Evolutionary conservation across 2,797 vertebrate genomes (phyloP).

Genomic region (Prunella strophiata): DNA sequence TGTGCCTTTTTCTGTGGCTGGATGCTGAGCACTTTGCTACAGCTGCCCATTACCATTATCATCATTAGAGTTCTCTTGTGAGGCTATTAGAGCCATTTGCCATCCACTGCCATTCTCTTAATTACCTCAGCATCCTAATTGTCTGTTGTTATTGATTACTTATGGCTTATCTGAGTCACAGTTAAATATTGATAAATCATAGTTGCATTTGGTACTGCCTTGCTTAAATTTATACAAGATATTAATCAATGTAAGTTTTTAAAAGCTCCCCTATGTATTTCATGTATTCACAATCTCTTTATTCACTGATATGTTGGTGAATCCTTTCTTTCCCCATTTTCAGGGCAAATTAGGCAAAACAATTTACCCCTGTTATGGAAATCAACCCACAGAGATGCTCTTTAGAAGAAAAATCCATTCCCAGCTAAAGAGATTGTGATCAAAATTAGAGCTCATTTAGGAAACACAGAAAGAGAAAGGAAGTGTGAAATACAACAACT

Average conservation of each 20-base stretch:
- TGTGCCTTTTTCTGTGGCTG: background rate
- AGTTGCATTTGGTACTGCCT: background rate
- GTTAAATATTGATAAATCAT: background rate
- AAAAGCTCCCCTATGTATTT: background rate
- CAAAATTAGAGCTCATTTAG: background rate
- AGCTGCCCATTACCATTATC: background rate
- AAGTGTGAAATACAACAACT: background rate
- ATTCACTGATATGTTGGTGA: background rate
- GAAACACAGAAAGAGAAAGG: background rate
- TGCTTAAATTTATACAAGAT: background rate
- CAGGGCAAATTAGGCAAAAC: background rate
- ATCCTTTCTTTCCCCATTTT: background rate
- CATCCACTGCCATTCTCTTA: background rate
- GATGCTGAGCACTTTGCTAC: background rate
- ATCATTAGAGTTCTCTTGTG: background rate
- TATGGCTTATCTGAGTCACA: background rate
- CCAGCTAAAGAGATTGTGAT: background rate
- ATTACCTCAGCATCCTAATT: background rate
- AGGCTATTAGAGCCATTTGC: background rate
- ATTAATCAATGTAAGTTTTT: background rate
- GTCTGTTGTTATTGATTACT: constrained; percentile 14
- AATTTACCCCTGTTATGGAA: background rate
- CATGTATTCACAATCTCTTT: background rate
- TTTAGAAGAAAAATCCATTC: background rate
- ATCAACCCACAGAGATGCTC: background rate